Percentiles rank a stretch among this genome's conserved stretches.
Conservation (phyloP, 2,113 vertebrate genomes). For the Dasypus novemcinctus region DNA sequence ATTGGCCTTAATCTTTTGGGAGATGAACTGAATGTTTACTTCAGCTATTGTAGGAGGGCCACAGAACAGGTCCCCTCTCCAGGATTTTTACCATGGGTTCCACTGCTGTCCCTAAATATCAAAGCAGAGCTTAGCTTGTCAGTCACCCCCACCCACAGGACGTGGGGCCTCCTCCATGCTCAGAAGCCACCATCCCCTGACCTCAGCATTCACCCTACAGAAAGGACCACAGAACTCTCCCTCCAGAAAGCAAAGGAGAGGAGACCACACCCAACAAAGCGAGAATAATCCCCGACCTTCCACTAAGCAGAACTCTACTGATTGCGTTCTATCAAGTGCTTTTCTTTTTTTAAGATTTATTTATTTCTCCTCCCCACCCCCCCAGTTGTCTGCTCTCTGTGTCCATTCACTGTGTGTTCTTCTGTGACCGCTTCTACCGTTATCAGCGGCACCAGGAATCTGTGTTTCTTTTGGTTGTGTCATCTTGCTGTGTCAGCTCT, state of each 20-base stretch:
- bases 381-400: no score
- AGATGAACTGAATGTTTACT: no score
- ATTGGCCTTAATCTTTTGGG: background rate
- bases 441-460: no score
- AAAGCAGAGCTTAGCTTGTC: rapidly evolving
- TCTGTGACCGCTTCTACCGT: no score
- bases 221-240: background rate
- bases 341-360: no score
- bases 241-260: background rate
- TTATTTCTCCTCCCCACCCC: no score
- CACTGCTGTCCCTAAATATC: background rate
- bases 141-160: background rate
- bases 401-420: no score
- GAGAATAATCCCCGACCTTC: rapidly evolving
- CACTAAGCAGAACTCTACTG: background rate
- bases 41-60: background rate
- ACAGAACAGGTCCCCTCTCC: background rate
- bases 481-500: no score
- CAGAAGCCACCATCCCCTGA: background rate
- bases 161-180: rapidly evolving
- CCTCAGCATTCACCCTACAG: background rate
- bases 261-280: no score
- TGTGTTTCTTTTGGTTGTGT: no score
- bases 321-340: rapidly evolving
- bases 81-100: background rate